A percentile compares a stretch with the other conserved stretches of the same genome.
Conservation (phyloP, 2,113 vertebrate genomes). For the Zingel zingel region DNA sequence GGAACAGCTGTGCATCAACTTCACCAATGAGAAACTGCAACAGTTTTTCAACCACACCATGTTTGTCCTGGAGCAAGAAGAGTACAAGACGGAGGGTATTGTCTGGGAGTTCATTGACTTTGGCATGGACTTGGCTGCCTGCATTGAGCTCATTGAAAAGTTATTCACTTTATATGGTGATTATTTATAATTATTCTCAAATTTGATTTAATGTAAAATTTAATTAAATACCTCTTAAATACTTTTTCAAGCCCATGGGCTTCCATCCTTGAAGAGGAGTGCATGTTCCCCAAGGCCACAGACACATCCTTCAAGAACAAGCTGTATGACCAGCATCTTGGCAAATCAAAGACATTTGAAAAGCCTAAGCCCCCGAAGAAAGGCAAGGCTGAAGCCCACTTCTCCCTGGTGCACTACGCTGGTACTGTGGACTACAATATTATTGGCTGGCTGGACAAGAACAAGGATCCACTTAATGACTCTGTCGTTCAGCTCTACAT, state of each 20-base stretch:
- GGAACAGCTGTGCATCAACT: slow-evolving; percentile 92
- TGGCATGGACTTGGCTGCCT: slow-evolving; percentile 92
- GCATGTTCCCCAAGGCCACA: slow-evolving; percentile 85
- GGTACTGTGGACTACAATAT: slow-evolving; percentile 91
- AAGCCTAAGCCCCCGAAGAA: slow-evolving; percentile 90
- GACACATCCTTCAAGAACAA: slow-evolving; percentile 79
- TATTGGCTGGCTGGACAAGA: slow-evolving; percentile 74
- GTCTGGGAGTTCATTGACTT: slow-evolving; percentile 93
- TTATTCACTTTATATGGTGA: slow-evolving; percentile 67
- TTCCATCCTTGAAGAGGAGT: slow-evolving; percentile 86
- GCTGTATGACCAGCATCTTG: slow-evolving; percentile 79
- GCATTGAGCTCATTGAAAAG: slow-evolving; percentile 93
- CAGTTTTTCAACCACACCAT: slow-evolving; percentile 92
- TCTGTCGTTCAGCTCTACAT: slow-evolving; percentile 77
- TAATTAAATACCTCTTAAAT: background rate
- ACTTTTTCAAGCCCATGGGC: slow-evolving; percentile 81
- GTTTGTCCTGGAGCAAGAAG: slow-evolving; percentile 90
- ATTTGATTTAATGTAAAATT: background rate
- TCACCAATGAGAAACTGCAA: slow-evolving; percentile 93
- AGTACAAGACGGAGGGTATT: slow-evolving; percentile 92
- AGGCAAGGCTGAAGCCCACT: slow-evolving; percentile 90
- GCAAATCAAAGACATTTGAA: slow-evolving; percentile 79
- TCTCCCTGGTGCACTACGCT: slow-evolving; percentile 90
- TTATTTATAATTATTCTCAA: background rate
- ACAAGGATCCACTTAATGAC: slow-evolving; percentile 81